Base-by-base conservation (phyloP, 2,113 vertebrate genomes). In the Ceyx margarethae region DNA sequence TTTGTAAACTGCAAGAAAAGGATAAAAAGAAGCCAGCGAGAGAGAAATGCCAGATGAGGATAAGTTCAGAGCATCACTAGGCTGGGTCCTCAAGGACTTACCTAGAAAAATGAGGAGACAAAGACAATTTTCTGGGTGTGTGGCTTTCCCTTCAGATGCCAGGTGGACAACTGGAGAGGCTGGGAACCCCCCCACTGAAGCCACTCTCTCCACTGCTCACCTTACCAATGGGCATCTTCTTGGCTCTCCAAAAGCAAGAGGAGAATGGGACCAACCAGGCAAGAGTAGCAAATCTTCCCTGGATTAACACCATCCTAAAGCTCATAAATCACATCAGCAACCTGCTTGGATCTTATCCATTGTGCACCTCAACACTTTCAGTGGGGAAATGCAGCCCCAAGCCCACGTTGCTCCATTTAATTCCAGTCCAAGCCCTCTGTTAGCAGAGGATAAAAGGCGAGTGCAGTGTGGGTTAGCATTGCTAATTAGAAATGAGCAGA, bases 201-300 rank as follows among this genome's bases (percentile, higher is more conserved):
- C 6, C 61, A 62, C 8, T 7, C 7, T 40, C 13, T 11, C n/a
- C 3, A 1, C n/a, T 33, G 29, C 61, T 25, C 37, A 87, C 90
- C 81, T 88, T 93, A 20, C 92, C 90, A 13, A 96, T 92, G 37
- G 91, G 87, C 11, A 94, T 85, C 29, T 93, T 95, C 62, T 88
- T 92, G 50, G 88, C 81, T 26, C 20, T 77, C 96, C 96, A 75
- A 28, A 13, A 20, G 80, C 21, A 60, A 79, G 75, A 81, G 46
- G 17, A 60, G 18, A 31, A 50, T 3, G 7, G 12, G 22, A 8
- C 51, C 42, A 51, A 18, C 29, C 46, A 42, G 46, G n/a, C 23
- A 53, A 82, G 43, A 31, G 42, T 1, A 69, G 37, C 18, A 56
- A 60, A 72, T 35, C 56, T 64, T 29, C 50, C 43, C 22, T 7